Base-by-base conservation (phyloP, 2,888 invertebrate species). In the Pyrgus malvae region DNA sequence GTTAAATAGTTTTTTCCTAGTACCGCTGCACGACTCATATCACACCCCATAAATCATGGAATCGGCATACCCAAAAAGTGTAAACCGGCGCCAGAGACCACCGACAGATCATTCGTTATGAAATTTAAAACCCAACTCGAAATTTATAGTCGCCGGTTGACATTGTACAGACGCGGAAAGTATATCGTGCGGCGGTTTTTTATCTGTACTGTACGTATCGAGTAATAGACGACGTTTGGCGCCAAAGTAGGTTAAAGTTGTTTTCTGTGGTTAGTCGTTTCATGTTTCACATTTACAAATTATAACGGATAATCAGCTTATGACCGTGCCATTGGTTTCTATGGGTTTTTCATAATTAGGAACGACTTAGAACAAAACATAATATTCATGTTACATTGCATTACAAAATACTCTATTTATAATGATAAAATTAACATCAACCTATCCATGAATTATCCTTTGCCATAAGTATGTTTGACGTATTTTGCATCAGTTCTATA, bases 71-170 rank as follows among this genome's bases (percentile, higher is more conserved):
- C 44, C 27, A 11, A 38, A 25, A 37, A 6, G 6, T n/a, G 23
- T 11, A 14, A 42, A 25, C 38, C 29, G 29, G 29, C 48, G 29
- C 38, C 25, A 11, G 14, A 16, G 19, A 14, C 25, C 25, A 23
- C 25, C 1, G 42, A 19, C 27, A 38, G 37, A 37, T 53, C 37
- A 38, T 44, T 45, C 44, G 44, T 29, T 45, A 38, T 45, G 51
- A 51, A 51, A 51, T 53, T 53, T 53, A 45, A 51, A 53, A 53
- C 51, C 17, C 11, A 19, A 27, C 37, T 44, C 35, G 19, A 14
- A 19, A 51, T 51, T 51, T 51, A 51, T 37, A 21, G 27, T 19
- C 27, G 16, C 29, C 37, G 29, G 44, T 48, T 37, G 51, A 51
- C 51, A 51, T n/a, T 37, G 44, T 51, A 44, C 51, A 44, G 44